These are phyloP conservation scores for Morpho helenor DNA, from an alignment of 2,888 invertebrate genomes.

Conservation along the genomic window DNA sequence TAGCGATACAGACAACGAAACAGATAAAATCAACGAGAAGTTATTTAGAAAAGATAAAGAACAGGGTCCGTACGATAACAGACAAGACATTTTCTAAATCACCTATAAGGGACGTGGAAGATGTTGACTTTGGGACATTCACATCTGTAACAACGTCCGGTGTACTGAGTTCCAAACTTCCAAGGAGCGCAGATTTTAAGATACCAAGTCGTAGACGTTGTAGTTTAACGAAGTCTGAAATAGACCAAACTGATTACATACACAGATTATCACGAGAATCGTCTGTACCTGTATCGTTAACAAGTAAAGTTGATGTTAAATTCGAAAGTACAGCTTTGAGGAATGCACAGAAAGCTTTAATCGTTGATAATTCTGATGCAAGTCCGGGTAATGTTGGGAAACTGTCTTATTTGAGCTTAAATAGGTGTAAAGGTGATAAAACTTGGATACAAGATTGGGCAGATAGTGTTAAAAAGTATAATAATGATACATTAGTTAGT, in stretches of 20 bases:
- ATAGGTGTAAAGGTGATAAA: slow-evolving; percentile 72
- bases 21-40: slow-evolving; percentile 75
- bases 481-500: slow-evolving; percentile 53
- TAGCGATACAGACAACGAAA: slow-evolving; percentile 69
- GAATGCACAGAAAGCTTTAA: slow-evolving; percentile 56
- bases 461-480: slow-evolving; percentile 78
- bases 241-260: slow-evolving; percentile 82
- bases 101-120: slow-evolving; percentile 60
- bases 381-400: slow-evolving; percentile 59
- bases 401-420: slow-evolving; percentile 67
- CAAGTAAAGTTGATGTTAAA: slow-evolving; percentile 51
- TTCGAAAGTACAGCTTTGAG: slow-evolving; percentile 66
- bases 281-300: slow-evolving; percentile 65
- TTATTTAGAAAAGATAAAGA: slow-evolving; percentile 81
- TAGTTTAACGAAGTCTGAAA: slow-evolving; percentile 84
- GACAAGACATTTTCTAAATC: slow-evolving; percentile 78
- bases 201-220: slow-evolving; percentile 64
- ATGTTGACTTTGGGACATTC: slow-evolving; percentile 80
- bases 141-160: slow-evolving; percentile 87
- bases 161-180: slow-evolving; percentile 78
- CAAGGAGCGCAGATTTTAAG: slow-evolving; percentile 51
- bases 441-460: slow-evolving; percentile 84
- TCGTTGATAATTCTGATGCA: slow-evolving; percentile 53
- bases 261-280: slow-evolving; percentile 65
- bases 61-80: slow-evolving; percentile 76